These are phyloP conservation scores for Bucorvus abyssinicus DNA, from an alignment of 2,797 vertebrate genomes.

Conservation along the genomic window DNA sequence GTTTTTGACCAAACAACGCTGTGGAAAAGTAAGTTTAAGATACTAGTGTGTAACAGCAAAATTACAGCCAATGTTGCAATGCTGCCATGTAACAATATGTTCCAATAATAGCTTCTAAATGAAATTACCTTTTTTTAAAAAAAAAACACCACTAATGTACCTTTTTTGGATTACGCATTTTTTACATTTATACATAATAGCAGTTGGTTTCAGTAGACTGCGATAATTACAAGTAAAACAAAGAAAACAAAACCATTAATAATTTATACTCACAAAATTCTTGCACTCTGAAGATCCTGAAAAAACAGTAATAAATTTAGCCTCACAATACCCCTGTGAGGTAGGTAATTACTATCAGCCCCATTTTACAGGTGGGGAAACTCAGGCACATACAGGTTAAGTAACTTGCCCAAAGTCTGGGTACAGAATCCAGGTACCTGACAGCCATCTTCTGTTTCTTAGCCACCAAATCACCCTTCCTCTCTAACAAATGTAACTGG, in stretches of 20 bases:
- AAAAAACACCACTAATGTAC: neutral
- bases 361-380: neutral
- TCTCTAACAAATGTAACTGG: neutral
- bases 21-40: neutral
- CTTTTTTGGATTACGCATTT: neutral
- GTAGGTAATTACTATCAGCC: neutral
- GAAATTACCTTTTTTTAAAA: neutral
- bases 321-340: conserved; percentile 3
- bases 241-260: neutral
- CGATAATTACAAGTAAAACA: neutral
- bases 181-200: neutral
- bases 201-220: neutral
- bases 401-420: neutral
- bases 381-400: neutral
- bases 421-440: neutral
- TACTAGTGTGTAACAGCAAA: neutral
- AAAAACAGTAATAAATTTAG: neutral
- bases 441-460: neutral
- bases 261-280: neutral
- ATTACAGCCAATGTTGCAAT: neutral
- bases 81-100: neutral
- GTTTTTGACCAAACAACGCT: neutral
- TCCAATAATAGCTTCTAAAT: neutral
- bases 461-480: neutral
- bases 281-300: neutral